Percentiles rank a stretch among this genome's conserved stretches.
phyloP scores from a whole-genome alignment of 2,113 vertebrate species.

The Opisthocomus hoazin region DNA sequence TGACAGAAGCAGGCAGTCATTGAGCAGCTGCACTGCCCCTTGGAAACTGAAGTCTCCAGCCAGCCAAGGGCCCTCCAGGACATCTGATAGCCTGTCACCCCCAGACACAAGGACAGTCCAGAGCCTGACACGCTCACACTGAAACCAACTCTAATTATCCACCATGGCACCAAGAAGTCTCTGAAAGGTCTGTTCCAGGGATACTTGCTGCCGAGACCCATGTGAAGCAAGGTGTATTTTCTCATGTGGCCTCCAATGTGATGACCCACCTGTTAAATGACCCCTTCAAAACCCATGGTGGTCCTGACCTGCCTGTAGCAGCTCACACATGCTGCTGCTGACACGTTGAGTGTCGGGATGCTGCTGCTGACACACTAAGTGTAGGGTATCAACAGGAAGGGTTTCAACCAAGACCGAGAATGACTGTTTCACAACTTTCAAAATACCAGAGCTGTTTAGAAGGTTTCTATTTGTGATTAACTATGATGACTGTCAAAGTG shows the following conservation, averaged over 20 bases:
- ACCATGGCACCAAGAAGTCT: neutral
- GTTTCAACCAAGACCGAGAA: neutral
- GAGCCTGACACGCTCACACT: neutral
- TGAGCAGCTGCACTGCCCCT: neutral
- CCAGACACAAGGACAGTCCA: neutral
- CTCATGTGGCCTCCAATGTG: neutral
- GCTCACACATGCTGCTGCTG: neutral
- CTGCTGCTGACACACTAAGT: neutral
- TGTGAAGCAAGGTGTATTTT: neutral
- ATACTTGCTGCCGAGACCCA: neutral
- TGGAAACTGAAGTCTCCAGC: neutral
- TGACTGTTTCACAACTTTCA: neutral
- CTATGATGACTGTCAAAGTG: neutral
- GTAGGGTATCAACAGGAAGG: accelerated
- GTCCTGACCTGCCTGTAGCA: neutral
- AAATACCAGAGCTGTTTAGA: neutral
- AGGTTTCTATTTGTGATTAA: neutral
- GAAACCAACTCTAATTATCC: neutral
- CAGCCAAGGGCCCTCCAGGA: neutral
- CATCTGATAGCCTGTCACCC: neutral
- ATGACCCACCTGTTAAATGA: neutral
- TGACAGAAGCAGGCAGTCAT: neutral
- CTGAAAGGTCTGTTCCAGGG: neutral
- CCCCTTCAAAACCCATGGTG: neutral
- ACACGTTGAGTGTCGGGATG: accelerated